phyloP scores from a whole-genome alignment of 2,888 invertebrate genomes.

The Sicus ferrugineus region DNA sequence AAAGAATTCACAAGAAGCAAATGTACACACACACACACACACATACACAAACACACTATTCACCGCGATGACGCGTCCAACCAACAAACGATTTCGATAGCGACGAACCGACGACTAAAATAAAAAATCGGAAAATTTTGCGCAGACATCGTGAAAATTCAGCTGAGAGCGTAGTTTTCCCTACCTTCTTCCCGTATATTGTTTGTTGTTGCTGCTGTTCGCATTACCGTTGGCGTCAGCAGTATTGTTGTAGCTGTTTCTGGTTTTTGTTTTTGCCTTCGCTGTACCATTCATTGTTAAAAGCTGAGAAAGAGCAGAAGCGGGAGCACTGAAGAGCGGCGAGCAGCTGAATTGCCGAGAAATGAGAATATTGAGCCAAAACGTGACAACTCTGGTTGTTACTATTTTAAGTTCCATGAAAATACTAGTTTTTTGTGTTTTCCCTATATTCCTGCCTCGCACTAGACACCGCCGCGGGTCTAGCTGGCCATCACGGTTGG shows the following conservation, averaged over 20 bases:
- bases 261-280: neutral
- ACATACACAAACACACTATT: neutral
- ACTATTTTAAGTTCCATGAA: constrained; percentile 22
- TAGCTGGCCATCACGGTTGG: no score
- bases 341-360: neutral
- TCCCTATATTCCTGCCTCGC: no score
- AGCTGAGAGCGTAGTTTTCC: neutral
- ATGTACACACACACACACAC: neutral
- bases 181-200: neutral
- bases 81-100: constrained; percentile 34
- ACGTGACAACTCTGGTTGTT: no score
- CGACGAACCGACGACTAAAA: constrained; percentile 46
- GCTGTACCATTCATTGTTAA: constrained; percentile 12
- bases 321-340: neutral
- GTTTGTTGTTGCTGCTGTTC: constrained; percentile 11
- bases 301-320: neutral
- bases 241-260: no score
- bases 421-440: neutral
- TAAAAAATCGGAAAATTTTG: constrained; percentile 43
- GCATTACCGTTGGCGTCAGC: no score
- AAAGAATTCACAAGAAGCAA: neutral
- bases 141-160: constrained; percentile 26
- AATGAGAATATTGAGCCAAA: neutral
- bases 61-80: neutral
- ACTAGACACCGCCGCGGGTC: no score